Percentiles rank a stretch among this genome's conserved stretches.
phyloP scores from a whole-genome alignment of 2,888 invertebrate genomes.

The Chrysotoxum bicinctum region DNA sequence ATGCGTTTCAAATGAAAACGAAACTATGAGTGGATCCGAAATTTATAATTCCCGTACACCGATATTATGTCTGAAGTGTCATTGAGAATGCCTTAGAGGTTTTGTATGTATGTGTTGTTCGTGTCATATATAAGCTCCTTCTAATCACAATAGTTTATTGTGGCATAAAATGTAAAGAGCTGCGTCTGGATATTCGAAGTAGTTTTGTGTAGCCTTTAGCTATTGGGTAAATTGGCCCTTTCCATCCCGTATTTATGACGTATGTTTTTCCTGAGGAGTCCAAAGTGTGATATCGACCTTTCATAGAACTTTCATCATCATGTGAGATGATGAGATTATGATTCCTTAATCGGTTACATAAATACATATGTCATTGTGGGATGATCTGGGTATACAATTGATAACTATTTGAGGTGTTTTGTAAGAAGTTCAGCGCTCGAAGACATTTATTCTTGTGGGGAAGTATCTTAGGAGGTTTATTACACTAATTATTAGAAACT shows the following conservation, averaged over 20 bases:
- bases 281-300: constrained; percentile 42
- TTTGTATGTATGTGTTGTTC: constrained; percentile 38
- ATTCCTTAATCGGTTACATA: constrained; percentile 64
- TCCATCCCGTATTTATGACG: constrained; percentile 66
- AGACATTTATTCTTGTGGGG: constrained; percentile 37
- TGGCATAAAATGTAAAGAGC: constrained; percentile 70
- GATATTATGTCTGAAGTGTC: constrained; percentile 43
- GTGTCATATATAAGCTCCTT: constrained; percentile 61
- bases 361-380: constrained; percentile 56
- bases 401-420: constrained; percentile 50
- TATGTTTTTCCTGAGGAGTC: constrained; percentile 55
- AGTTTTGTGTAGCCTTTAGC: constrained; percentile 50
- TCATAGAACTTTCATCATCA: constrained; percentile 48
- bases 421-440: constrained; percentile 24
- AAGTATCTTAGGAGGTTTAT: constrained; percentile 26
- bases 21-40: constrained; percentile 48
- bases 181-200: constrained; percentile 43
- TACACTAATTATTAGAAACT: constrained; percentile 24
- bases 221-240: constrained; percentile 61
- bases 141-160: constrained; percentile 73
- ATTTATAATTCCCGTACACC: constrained; percentile 49
- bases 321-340: constrained; percentile 65
- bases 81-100: constrained; percentile 41
- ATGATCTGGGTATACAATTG: constrained; percentile 28
- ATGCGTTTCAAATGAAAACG: constrained; percentile 37